Evolutionary conservation across 2,888 invertebrate species (phyloP).

Genomic region (Hedya salicella): DNA sequence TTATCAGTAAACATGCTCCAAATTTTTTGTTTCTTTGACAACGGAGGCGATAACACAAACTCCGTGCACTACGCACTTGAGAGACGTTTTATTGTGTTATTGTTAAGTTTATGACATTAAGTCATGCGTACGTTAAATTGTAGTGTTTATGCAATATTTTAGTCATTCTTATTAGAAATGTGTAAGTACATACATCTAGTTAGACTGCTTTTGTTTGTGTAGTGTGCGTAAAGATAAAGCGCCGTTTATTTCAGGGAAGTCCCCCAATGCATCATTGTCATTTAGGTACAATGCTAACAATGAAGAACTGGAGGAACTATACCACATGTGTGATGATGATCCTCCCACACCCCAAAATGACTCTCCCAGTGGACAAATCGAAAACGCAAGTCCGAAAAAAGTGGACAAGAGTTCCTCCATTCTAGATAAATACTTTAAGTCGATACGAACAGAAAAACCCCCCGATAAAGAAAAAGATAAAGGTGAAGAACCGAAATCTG

Average conservation of each 20-base stretch:
- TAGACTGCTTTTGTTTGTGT: constrained; percentile 23
- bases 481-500: constrained; percentile 63
- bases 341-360: constrained; percentile 79
- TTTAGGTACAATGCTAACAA: constrained; percentile 91
- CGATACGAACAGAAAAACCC: constrained; percentile 61
- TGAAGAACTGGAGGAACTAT: constrained; percentile 89
- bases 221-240: constrained; percentile 30
- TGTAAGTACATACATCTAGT: constrained; percentile 33
- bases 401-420: constrained; percentile 76
- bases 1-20: constrained; percentile 40
- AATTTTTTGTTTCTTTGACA: constrained; percentile 62
- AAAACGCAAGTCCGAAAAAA: constrained; percentile 76
- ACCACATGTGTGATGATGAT: constrained; percentile 86
- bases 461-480: constrained; percentile 76
- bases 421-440: constrained; percentile 81
- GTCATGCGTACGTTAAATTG: constrained; percentile 9
- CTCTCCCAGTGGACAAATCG: constrained; percentile 64
- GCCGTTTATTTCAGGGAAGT: constrained; percentile 68
- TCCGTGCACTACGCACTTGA: constrained; percentile 47
- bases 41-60: constrained; percentile 66
- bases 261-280: constrained; percentile 81
- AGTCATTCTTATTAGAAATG: constrained; percentile 38
- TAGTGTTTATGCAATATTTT: constrained; percentile 6
- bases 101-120: constrained; percentile 23
- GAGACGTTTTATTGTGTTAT: constrained; percentile 42